Base-by-base conservation (phyloP, 30 jellyfish, hydroid and myxozoan species). In the Chironex yamaguchii region DNA sequence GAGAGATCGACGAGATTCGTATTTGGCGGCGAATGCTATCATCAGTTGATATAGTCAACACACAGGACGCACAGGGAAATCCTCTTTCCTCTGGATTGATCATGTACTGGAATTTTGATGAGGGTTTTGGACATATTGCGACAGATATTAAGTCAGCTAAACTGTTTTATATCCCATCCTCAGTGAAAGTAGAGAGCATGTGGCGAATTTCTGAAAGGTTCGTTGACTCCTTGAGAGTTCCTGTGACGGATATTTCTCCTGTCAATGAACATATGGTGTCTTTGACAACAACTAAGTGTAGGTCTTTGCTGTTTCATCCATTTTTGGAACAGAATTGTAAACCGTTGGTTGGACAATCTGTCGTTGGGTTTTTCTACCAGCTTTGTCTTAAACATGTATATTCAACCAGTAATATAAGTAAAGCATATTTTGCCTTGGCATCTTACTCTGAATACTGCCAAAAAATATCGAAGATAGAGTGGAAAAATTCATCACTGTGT, bases 151-250 rank as follows among this genome's bases (percentile, higher is more conserved):
- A 48, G 0, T 77, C 83, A 0, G 33, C 53, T 2, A 24, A 62
- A n/a, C 14, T 4, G 3, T 54, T 85, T 36, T 29, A 78, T 4
- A 9, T 71, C 2, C 84, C 95, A 3, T 58, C 36, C 11, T 28
- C 88, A 3, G 52, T 71, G 2, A 48, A 85, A 25, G 29, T 89
- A 14, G 24, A 71, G 29, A 22, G 32, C 4, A 27, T 85, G 22
- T 85, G 95, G 95, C 35, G 89, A 36, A 62, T 85, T 30, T 71
- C 95, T 11, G 95, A 85, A 29, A 83, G 36, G 31, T n/a, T 17
- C 28, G 31, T 24, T 14, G 13, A 28, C 32, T 13, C 12, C 24
- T 68, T 23, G 25, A 30, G 23, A 2, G 42, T 62, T 0, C 13
- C 24, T 48, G 2, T 36, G 20, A 27, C 23, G 42, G 1, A 13